These are phyloP conservation scores for Lampropteryx suffumata DNA, from an alignment of 2,888 invertebrate genomes.

Conservation along the genomic window DNA sequence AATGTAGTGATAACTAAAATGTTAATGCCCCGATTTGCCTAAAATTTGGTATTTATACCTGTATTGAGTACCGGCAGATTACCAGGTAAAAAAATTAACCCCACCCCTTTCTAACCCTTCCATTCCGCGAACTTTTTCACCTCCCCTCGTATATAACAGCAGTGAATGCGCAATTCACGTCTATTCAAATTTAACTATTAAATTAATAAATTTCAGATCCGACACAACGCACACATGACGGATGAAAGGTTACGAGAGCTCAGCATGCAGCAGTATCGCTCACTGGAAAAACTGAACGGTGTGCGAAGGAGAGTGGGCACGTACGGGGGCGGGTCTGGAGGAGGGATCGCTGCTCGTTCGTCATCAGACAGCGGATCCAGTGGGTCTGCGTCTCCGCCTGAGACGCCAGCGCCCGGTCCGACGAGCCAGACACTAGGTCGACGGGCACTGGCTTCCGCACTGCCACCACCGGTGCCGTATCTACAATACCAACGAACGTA, in stretches of 20 bases:
- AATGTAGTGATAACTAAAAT: too few species aligned
- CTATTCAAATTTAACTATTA: too few species aligned
- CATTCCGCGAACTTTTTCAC: too few species aligned
- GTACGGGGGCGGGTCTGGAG: slow-evolving; percentile 34
- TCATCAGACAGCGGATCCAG: slow-evolving; percentile 75
- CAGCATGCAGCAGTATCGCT: slow-evolving; percentile 80
- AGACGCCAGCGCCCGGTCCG: slow-evolving; percentile 58
- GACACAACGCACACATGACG: slow-evolving; percentile 77
- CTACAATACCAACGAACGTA: slow-evolving; percentile 67
- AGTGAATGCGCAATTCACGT: too few species aligned
- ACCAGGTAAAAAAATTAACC: too few species aligned
- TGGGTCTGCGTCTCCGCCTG: slow-evolving; percentile 70
- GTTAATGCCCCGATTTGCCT: too few species aligned
- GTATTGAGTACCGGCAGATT: too few species aligned
- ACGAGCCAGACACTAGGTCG: slow-evolving; percentile 33
- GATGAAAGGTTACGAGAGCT: slow-evolving; percentile 85
- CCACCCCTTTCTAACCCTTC: too few species aligned
- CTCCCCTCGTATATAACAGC: too few species aligned
- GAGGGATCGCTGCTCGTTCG: slow-evolving; percentile 44
- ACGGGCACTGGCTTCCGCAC: slow-evolving; percentile 54
- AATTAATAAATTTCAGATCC: slow-evolving; percentile 69
- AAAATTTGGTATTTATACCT: too few species aligned
- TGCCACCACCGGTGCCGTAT: slow-evolving; percentile 57
- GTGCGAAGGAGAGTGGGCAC: slow-evolving; percentile 75
- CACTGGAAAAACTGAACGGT: slow-evolving; percentile 82